Base-by-base conservation (phyloP, 1,140 invertebrate species). In the Pachyrhynchus sulphureomaculatus region DNA sequence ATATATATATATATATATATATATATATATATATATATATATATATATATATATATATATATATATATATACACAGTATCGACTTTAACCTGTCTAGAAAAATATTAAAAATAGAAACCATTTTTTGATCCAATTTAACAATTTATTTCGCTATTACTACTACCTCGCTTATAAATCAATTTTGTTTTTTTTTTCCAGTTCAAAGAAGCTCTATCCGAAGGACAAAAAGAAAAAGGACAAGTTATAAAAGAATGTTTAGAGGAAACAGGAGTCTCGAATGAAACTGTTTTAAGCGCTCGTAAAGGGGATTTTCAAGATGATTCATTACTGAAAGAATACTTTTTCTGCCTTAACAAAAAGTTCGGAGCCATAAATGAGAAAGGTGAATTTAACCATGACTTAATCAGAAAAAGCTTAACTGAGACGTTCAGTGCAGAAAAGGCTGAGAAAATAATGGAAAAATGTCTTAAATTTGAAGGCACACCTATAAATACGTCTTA, bases 321-420 rank as follows among this genome's bases (percentile, higher is more conserved):
- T 51, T 72, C 75, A 12, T 70, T 62, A 6, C 34, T 63, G 2
- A 57, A 63, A 52, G 73, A 77, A 34, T 79, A 79, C 56, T 68
- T 72, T 1, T 63, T 73, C 0, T 81, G 78, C 36, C 76, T 80
- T 64, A 76, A 78, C 65, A 65, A 77, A 65, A 78, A 76, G 49
- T 53, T 73, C 20, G 75, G 72, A 6, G 72, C 79, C 4, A n/a
- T 76, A 1, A 65, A 65, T 24, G 49, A 67, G 2, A 72, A 76
- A 47, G 77, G 71, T 0, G 72, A 78, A 34, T 34, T 77, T 6
- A 76, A 78, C 51, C 58, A 68, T 0, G 78, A 77, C 13, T 68
- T 71, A 3, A 71, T 79, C 8, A 26, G 76, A 9, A 47, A 71
- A 1, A 77, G 79, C 54, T 49, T 78, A 18, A 75, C 74, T 0